phyloP scores from a whole-genome alignment of 2,888 invertebrate genomes.

The Hypercompe scribonia region DNA sequence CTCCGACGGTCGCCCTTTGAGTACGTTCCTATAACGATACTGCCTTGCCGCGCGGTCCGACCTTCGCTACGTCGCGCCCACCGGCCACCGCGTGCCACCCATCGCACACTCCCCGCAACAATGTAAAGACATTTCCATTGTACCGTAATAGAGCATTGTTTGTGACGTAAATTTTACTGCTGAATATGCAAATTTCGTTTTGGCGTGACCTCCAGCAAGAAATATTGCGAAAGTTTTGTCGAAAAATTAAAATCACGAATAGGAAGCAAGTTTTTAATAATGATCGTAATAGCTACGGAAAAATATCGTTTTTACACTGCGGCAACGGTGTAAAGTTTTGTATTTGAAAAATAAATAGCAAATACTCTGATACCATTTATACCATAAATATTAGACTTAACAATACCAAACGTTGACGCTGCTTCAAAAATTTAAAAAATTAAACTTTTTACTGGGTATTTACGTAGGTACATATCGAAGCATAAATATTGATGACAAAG shows the following conservation, averaged over 20 bases:
- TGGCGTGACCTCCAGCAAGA: constrained; percentile 75
- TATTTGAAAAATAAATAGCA: constrained; percentile 33
- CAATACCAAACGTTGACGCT: constrained; percentile 48
- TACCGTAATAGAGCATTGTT: constrained; percentile 83
- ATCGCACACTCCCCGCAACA: constrained; percentile 66
- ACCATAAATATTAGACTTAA: constrained; percentile 40
- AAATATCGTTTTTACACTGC: constrained; percentile 47
- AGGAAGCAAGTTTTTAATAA: constrained; percentile 73
- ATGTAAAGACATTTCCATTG: constrained; percentile 84
- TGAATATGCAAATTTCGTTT: constrained; percentile 84
- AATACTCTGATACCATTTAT: constrained; percentile 16
- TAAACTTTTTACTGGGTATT: constrained; percentile 60
- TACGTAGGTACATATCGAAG: constrained; percentile 52
- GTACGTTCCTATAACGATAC: constrained; percentile 42
- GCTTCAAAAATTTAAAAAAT: constrained; percentile 48
- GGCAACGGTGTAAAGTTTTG: constrained; percentile 38
- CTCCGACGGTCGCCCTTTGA: constrained; percentile 72
- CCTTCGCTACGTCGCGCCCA: constrained; percentile 39
- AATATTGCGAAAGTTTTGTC: constrained; percentile 82
- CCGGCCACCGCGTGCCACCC: constrained; percentile 40
- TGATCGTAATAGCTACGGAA: constrained; percentile 60
- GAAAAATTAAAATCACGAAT: constrained; percentile 82
- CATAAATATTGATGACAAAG: constrained; percentile 68
- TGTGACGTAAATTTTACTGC: constrained; percentile 83
- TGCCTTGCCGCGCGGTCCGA: constrained; percentile 45